A percentile compares a stretch with the other conserved stretches of the same genome.
phyloP scores from a whole-genome alignment of 1,140 invertebrate genomes.

The Doryteuthis pealeii region DNA sequence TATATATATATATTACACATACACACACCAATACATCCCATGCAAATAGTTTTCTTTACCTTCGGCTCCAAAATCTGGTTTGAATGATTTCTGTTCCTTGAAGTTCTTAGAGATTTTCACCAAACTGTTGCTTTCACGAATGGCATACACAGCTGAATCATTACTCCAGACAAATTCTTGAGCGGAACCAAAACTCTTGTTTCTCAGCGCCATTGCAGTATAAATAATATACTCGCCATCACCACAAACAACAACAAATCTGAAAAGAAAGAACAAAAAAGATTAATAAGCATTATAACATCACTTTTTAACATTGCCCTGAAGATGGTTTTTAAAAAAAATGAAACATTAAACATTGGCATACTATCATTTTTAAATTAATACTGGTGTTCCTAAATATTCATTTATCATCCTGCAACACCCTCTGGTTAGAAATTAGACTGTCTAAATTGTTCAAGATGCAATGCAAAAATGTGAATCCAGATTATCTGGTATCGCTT shows the following conservation, averaged over 20 bases:
- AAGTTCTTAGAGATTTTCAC: constrained; percentile 98
- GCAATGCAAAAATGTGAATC: too few species aligned
- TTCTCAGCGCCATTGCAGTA: constrained; percentile 97
- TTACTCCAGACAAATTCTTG: constrained; percentile 99
- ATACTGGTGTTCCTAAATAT: too few species aligned
- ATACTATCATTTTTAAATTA: too few species aligned
- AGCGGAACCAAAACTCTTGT: constrained; percentile 97
- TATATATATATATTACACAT: too few species aligned
- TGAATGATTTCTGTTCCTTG: constrained; percentile 93
- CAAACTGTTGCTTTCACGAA: constrained; percentile 85
- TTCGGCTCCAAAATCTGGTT: constrained; percentile 94
- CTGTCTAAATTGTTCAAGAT: too few species aligned
- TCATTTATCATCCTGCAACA: too few species aligned
- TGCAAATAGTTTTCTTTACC: constrained; percentile 47
- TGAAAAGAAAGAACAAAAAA: constrained; percentile 42
- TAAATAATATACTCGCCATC: constrained; percentile 99
- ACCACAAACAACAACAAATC: constrained; percentile 97
- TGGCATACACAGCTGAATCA: constrained; percentile 92
- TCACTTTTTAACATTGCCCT: too few species aligned
- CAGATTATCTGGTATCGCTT: too few species aligned
- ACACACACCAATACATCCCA: too few species aligned
- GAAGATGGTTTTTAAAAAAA: too few species aligned
- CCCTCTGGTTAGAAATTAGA: too few species aligned
- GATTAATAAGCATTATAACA: constrained; percentile 14
- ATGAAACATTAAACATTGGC: too few species aligned